Evolutionary conservation across 2,113 vertebrate species (phyloP).

Genomic region (Octodon degus): DNA sequence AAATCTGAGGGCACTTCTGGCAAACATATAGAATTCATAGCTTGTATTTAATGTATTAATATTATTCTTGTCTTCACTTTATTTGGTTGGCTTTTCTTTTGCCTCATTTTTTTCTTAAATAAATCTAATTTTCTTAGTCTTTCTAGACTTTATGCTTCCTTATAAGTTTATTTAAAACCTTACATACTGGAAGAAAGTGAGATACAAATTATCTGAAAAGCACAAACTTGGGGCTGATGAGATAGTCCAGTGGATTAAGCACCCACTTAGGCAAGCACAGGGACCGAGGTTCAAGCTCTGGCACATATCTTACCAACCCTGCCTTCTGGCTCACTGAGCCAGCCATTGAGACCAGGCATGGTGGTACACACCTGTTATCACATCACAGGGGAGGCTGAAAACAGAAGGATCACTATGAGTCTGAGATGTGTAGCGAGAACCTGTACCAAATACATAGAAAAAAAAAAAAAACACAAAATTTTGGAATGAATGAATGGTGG

Average conservation of each 20-base stretch:
- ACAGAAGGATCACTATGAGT: too few relatives aligned
- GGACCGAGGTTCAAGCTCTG: too few relatives aligned
- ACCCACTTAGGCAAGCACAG: too few relatives aligned
- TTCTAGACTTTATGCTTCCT: background rate
- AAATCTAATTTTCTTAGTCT: slow-evolving; percentile 15
- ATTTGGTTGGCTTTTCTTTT: background rate
- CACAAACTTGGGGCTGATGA: too few relatives aligned
- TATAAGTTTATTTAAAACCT: slow-evolving; percentile 24
- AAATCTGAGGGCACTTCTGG: background rate
- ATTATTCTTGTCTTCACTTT: background rate
- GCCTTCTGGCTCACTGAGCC: too few relatives aligned
- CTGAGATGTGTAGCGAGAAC: too few relatives aligned
- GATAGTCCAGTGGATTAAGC: too few relatives aligned
- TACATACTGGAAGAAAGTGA: background rate
- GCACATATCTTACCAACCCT: too few relatives aligned
- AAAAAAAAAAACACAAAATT: background rate
- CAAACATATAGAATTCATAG: background rate
- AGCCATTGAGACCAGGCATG: too few relatives aligned
- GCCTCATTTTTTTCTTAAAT: background rate
- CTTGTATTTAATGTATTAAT: background rate
- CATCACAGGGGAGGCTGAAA: too few relatives aligned
- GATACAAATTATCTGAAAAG: background rate
- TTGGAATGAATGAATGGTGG: background rate
- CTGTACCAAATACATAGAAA: too few relatives aligned
- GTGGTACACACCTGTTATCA: too few relatives aligned